Evolutionary conservation across 2,113 vertebrate genomes (phyloP).

Genomic region (Condylura cristata): DNA sequence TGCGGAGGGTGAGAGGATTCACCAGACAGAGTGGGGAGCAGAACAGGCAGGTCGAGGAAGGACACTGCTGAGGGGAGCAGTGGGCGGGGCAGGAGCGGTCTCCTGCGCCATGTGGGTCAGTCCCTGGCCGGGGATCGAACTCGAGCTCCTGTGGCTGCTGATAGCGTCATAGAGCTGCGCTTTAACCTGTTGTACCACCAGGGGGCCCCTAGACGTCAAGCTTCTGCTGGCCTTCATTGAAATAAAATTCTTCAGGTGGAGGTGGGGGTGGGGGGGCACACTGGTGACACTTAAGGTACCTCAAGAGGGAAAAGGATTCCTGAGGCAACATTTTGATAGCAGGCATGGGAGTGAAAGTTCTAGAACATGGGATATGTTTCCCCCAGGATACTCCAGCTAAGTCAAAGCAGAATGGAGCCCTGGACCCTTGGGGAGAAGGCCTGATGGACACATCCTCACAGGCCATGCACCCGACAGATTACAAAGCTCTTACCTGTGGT

Average conservation of each 20-base stretch:
- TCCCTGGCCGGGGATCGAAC: no score
- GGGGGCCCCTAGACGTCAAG: no score
- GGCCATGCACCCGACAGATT: not conserved
- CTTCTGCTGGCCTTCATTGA: not conserved
- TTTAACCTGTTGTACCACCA: no score
- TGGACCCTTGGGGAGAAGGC: not conserved
- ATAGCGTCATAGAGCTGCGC: no score
- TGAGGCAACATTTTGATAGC: not conserved
- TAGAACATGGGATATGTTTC: not conserved
- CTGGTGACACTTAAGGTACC: not conserved
- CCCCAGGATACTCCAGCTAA: not conserved
- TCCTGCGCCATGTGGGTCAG: no score
- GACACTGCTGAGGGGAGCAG: no score
- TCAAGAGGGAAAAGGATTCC: not conserved
- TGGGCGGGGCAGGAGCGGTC: no score
- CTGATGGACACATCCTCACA: not conserved
- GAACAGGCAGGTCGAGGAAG: no score
- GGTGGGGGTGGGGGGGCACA: not conserved
- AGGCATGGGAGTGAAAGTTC: not conserved
- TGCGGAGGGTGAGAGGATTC: no score
- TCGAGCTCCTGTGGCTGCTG: no score
- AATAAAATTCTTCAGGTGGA: not conserved
- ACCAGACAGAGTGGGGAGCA: no score
- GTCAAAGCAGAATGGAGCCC: no score
- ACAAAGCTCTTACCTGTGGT: not conserved